A percentile compares a stretch with the other conserved stretches of the same genome.
These are phyloP conservation scores for Melipona bicolor DNA, from an alignment of 2,888 invertebrate species.

Conservation along the genomic window DNA sequence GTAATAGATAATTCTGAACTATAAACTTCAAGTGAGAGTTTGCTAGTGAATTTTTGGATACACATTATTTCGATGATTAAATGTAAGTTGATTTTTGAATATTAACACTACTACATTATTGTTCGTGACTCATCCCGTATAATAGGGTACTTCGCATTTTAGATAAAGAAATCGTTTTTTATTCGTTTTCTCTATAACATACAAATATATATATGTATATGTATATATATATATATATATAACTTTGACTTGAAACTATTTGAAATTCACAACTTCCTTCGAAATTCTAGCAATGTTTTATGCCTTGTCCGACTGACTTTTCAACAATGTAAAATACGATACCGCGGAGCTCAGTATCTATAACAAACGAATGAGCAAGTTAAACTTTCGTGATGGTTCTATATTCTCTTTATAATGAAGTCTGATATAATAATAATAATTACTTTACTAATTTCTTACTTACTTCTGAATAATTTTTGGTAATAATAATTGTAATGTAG, in stretches of 20 bases:
- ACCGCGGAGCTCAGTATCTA: constrained; percentile 59
- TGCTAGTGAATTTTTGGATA: neutral
- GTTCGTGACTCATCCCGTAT: too few species aligned
- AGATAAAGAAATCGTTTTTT: neutral
- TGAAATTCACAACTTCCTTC: neutral
- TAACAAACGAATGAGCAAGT: neutral
- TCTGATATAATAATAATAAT: neutral
- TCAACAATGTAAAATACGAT: constrained; percentile 66
- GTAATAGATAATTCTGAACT: neutral
- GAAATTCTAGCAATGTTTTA: neutral
- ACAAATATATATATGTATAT: neutral
- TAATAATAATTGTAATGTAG: too few species aligned
- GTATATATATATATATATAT: neutral
- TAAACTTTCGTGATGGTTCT: neutral
- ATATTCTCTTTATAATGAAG: neutral
- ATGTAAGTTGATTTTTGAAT: neutral
- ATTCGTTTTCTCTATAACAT: neutral
- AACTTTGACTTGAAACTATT: neutral
- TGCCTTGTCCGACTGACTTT: neutral
- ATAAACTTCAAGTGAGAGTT: rapidly evolving
- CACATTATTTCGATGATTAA: neutral
- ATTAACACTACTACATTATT: neutral
- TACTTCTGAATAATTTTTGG: too few species aligned
- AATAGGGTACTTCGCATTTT: neutral
- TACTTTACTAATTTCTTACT: too few species aligned